A percentile compares a stretch with the other conserved stretches of the same genome.
Conservation (phyloP, 2,888 invertebrate species). For the Melieria picta region DNA sequence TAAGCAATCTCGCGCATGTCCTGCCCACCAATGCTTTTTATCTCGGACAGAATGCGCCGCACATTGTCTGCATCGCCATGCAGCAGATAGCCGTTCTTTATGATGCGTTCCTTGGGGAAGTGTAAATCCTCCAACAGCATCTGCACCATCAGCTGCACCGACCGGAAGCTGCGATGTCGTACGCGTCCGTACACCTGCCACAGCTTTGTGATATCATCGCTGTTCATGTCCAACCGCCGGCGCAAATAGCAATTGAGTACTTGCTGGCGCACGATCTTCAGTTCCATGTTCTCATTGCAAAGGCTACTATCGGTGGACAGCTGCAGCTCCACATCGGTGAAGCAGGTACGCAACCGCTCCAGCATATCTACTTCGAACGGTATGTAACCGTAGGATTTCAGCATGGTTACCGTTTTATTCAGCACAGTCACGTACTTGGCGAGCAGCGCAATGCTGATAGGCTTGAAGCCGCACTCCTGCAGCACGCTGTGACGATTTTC, state of each 20-base stretch:
- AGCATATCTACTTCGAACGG: slow-evolving; percentile 62
- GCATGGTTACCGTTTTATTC: slow-evolving; percentile 58
- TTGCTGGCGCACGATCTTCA: slow-evolving; percentile 56
- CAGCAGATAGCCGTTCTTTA: slow-evolving; percentile 72
- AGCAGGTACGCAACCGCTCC: slow-evolving; percentile 56
- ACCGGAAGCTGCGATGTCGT: slow-evolving; percentile 66
- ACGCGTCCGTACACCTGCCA: slow-evolving; percentile 61
- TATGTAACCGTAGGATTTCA: slow-evolving; percentile 65
- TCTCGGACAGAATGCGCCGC: slow-evolving; percentile 69
- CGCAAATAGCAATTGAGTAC: slow-evolving; percentile 63
- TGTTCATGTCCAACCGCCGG: slow-evolving; percentile 63
- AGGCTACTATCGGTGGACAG: slow-evolving; percentile 34
- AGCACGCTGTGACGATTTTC: slow-evolving; percentile 73
- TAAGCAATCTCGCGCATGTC: slow-evolving; percentile 70
- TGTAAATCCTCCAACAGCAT: slow-evolving; percentile 70
- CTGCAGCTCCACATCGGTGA: slow-evolving; percentile 48
- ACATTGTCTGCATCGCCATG: slow-evolving; percentile 71
- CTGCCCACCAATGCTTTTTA: slow-evolving; percentile 69
- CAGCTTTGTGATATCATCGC: slow-evolving; percentile 59
- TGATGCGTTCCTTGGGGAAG: slow-evolving; percentile 68
- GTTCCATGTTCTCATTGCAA: slow-evolving; percentile 48
- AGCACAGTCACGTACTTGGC: slow-evolving; percentile 62
- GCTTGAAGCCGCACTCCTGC: slow-evolving; percentile 71
- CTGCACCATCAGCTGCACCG: slow-evolving; percentile 69
- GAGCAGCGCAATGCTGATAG: slow-evolving; percentile 62